A percentile compares a stretch with the other conserved stretches of the same genome.
phyloP scores from a whole-genome alignment of 2,113 vertebrate genomes.

The Pedionomus torquatus region DNA sequence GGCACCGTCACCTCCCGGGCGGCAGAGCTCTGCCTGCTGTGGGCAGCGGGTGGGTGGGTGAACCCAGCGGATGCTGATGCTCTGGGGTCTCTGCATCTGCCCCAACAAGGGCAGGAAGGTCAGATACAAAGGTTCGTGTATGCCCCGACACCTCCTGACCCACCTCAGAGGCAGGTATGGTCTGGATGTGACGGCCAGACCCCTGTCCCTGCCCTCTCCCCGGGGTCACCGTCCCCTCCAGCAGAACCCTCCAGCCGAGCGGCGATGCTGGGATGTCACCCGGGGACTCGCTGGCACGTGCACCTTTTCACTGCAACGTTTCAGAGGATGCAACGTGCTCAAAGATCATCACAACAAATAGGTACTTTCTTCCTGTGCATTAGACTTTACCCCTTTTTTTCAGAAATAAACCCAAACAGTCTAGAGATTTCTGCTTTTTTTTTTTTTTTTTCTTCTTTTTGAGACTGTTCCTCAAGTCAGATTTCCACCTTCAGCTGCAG shows the following conservation, averaged over 20 bases:
- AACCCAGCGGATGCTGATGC: accelerated
- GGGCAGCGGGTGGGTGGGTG: not conserved
- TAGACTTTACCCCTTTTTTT: not conserved
- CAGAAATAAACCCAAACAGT: too few relatives aligned
- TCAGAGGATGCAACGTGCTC: too few relatives aligned
- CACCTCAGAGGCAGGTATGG: not conserved
- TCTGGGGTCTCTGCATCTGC: not conserved
- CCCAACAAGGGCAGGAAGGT: not conserved
- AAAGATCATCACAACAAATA: accelerated
- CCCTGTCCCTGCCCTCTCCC: not conserved
- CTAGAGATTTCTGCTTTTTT: too few relatives aligned
- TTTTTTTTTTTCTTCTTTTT: too few relatives aligned
- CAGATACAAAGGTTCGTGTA: not conserved
- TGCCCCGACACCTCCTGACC: accelerated
- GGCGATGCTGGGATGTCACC: not conserved
- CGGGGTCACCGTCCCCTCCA: accelerated
- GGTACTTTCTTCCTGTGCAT: not conserved
- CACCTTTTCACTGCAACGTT: accelerated
- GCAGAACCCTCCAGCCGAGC: too few relatives aligned
- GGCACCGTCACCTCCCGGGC: accelerated
- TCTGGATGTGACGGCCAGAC: not conserved
- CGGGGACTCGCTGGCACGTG: accelerated
- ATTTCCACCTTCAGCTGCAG: not conserved
- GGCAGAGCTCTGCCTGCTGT: accelerated
- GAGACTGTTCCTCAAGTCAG: accelerated